Evolutionary conservation across 1,140 invertebrate genomes (phyloP).

Genomic region (Eumaeus atala): DNA sequence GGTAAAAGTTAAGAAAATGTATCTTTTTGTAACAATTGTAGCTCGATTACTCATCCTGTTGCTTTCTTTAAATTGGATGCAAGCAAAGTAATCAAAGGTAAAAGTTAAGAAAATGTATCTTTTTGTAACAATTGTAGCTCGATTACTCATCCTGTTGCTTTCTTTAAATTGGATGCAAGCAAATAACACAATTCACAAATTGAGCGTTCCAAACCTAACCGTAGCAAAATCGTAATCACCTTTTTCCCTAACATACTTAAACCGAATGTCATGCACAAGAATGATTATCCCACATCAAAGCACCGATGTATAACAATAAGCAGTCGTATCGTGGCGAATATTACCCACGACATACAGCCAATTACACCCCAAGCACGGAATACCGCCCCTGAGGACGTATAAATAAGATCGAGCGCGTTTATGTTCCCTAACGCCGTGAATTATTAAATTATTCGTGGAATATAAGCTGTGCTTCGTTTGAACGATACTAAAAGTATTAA

Average conservation of each 20-base stretch:
- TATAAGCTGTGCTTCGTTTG: slow-evolving; percentile 2
- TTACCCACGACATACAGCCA: neutral
- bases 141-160: too few relatives aligned
- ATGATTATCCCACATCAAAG: neutral
- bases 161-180: too few relatives aligned
- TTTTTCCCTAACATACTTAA: neutral
- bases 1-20: too few relatives aligned
- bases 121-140: too few relatives aligned
- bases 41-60: too few relatives aligned
- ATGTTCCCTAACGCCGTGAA: neutral
- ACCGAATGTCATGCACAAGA: neutral
- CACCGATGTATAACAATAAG: slow-evolving; percentile 6
- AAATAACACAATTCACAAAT: neutral
- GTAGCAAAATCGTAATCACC: neutral
- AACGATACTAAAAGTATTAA: neutral
- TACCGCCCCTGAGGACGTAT: neutral
- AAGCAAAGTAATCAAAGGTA: too few relatives aligned
- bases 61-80: too few relatives aligned
- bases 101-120: too few relatives aligned
- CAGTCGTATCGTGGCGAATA: neutral
- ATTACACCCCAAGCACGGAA: neutral
- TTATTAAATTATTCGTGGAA: slow-evolving; percentile 1
- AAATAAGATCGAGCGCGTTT: neutral
- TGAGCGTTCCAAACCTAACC: neutral
- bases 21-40: too few relatives aligned